Evolutionary conservation across 2,888 invertebrate genomes (phyloP), one percentile per base, ranked within the genome.

Genomic region (Drosophila merina): DNA sequence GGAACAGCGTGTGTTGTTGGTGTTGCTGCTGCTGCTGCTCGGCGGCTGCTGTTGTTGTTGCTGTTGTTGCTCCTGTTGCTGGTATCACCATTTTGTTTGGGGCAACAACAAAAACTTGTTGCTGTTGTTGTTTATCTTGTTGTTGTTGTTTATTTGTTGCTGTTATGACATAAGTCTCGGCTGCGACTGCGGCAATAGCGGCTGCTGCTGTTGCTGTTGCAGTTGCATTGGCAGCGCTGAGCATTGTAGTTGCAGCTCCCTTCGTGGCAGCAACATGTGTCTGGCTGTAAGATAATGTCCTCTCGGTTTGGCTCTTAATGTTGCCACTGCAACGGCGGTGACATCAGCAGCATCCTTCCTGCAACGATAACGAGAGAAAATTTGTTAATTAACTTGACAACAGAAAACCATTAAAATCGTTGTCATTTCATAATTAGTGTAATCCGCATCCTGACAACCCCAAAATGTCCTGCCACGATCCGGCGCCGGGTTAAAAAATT

Each of bases 1-100:
- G 89, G 42, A 88, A 86, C 59, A 86, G 74, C 45, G 74, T 77
- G 66, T 98, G 94, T 92, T 98, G 98, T 87, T 97, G 94, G 91
- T 82, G 93, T 55, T 83, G 81, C 62, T 71, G 82, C 68, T 70
- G 79, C 47, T 68, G 75, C 69, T 74, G 83, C 57, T 75, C 75
- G 70, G 74, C 72, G 69, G 74, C 58, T 55, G 57, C 89, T 75
- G 93, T 92, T 76, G 84, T 74, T 60, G 80, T 72, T 72, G 77
- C 52, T 75, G 68, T 77, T 79, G 85, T 54, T 74, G 79, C 56
- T 77, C 85, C 62, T 70, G 89, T 71, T 77, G 88, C 63, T 76
- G 88, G 83, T 79, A 83, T 89, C 72, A 90, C 89, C 90, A 90
- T 90, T 81, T 88, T 87, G 79, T 86, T 86, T 78, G 79, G 60